Evolutionary conservation across 1,140 invertebrate genomes (phyloP).

Genomic region (Whitmania pigra): DNA sequence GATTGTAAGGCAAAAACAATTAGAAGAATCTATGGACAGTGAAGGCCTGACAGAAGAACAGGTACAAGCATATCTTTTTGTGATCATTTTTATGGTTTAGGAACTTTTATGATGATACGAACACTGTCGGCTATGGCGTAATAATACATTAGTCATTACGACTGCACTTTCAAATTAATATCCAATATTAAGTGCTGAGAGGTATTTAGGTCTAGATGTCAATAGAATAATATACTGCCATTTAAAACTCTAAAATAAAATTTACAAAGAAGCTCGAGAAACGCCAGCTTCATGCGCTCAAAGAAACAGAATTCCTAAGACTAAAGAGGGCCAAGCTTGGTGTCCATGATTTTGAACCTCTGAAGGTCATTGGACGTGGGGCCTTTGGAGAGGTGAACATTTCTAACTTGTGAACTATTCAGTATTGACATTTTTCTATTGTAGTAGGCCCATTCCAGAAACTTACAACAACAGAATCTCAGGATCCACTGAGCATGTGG

Average conservation of each 20-base stretch:
- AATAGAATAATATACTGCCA: no score
- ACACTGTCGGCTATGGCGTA: no score
- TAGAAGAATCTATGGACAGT: slow-evolving; percentile 86
- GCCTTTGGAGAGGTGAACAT: slow-evolving; percentile 80
- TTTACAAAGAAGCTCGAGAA: slow-evolving; percentile 46
- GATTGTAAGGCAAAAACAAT: slow-evolving; percentile 59
- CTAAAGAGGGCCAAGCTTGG: slow-evolving; percentile 87
- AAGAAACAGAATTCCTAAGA: slow-evolving; percentile 93
- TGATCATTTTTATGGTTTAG: not conserved
- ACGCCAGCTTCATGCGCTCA: slow-evolving; percentile 83
- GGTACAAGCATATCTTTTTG: slow-evolving; percentile 25
- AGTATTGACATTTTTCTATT: not conserved
- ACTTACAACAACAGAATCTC: no score
- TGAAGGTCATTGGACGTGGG: slow-evolving; percentile 95
- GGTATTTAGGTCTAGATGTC: no score
- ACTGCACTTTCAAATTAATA: not conserved
- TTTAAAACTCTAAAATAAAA: no score
- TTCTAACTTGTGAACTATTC: not conserved
- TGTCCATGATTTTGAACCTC: slow-evolving; percentile 93
- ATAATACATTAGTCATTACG: not conserved
- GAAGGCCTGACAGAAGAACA: slow-evolving; percentile 55
- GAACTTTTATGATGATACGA: not conserved
- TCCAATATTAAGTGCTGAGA: not conserved
- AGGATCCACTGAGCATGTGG: no score
- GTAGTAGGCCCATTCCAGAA: no score